Base-by-base conservation (phyloP, 2,113 vertebrate genomes). In the Oncorhynchus keta region DNA sequence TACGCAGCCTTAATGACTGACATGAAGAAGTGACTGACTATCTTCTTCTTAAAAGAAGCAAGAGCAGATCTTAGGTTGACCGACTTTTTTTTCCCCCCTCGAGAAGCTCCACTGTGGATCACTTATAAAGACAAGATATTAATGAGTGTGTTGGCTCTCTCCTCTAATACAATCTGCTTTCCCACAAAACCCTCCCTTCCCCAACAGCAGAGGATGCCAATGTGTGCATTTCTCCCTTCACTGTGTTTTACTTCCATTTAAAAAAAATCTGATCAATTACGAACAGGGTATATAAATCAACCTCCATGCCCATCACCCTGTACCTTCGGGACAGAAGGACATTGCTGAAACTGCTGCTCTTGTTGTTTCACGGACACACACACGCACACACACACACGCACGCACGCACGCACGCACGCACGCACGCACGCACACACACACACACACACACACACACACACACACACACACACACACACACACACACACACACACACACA, bases 101-200 rank as follows among this genome's bases (percentile, higher is more conserved):
- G 39, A 39, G 39, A 39, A 39, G 7, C 39, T 39, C 39, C 51
- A 77, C 88, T 87, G 86, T 80, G 70, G 2, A 59, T 32, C 14
- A 68, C 66, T 1, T 6, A 39, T 8, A 39, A 39, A 1, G 66
- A 68, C 6, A 6, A 39, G 20, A 35, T 16, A 16, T 83, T 73
- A 76, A 49, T n/a, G 20, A 73, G 79, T 76, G 80, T 82, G 85
- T 88, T 76, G 84, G 77, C 75, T 71, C 79, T 75, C 72, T 39
- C 70, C 35, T 75, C 81, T 77, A 74, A 79, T 30, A 30, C 48
- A 1, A 59, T 76, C 83, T 57, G 66, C 49, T 20, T 26, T 81
- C 75, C 73, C 68, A 35, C 70, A 76, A 74, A 81, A 73, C 76
- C n/a, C 57, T 22, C 8, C 39, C 8, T 26, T 51, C 48, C 13